Base-by-base conservation (phyloP, 2,888 invertebrate species). In the Epinotia bilunana region DNA sequence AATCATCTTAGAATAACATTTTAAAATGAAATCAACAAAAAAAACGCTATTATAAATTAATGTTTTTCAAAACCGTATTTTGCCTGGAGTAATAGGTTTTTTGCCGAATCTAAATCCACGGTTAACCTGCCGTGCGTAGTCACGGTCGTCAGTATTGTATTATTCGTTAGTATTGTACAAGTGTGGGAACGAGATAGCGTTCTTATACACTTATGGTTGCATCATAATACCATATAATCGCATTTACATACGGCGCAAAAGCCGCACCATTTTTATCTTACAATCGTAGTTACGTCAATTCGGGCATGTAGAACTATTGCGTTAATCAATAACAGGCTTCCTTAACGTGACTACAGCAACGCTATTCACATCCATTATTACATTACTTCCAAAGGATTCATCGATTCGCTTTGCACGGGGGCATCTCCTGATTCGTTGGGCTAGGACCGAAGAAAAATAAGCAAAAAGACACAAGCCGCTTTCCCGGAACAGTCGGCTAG, bases 401-500 rank as follows among this genome's bases (percentile, higher is more conserved):
- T 67, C 78, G 80, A 85, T 88, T 86, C 79, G 81, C 76, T 78
- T 77, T 80, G 84, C 85, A 72, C 79, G 73, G 76, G 78, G 84
- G 73, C 79, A 86, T 82, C 81, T 78, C 80, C 80, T 80, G 79
- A 83, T 83, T 81, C 84, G 86, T 91, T 90, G 87, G 85, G 86
- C 86, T 90, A 90, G 90, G 90, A 79, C 87, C 77, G 80, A 84
- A 86, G 84, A 84, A 49, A 53, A 53, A 80, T 80, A 84, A 82
- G 82, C 80, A 87, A 88, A 88, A 86, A 87, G 76, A 78, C 49
- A 46, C 73, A 75, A 79, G 78, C 77, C 73, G 83, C 81, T 83
- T 93, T 93, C 92, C 84, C 84, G 87, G 93, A 93, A 93, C 81
- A 79, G 79, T 80, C 46, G 77, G 83, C 89, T 92, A 91, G 92